Evolutionary conservation across 53 echinoderm and acorn worm genomes (phyloP).

Genomic region (Stichopus horrens): DNA sequence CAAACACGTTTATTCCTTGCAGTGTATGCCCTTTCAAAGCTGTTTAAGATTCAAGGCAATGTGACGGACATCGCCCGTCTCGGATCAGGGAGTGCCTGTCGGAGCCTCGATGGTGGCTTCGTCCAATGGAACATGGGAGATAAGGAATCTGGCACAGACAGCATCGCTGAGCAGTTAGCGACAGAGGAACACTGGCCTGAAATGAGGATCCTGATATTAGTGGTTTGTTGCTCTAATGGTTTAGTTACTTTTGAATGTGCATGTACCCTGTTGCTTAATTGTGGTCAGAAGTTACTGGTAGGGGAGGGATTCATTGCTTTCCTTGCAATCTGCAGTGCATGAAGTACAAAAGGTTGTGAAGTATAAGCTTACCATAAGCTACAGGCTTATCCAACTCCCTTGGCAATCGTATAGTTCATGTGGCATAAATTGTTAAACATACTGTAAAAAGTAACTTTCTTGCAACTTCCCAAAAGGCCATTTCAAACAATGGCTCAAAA

Average conservation of each 20-base stretch:
- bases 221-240: conserved; percentile 56
- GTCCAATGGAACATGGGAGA: conserved; percentile 89
- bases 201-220: conserved; percentile 84
- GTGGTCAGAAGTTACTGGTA: too few species aligned
- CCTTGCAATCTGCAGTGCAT: too few species aligned
- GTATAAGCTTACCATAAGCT: too few species aligned
- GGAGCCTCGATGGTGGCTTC: conserved; percentile 93
- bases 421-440: too few species aligned
- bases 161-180: conserved; percentile 73
- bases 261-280: too few species aligned
- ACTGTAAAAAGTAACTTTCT: too few species aligned
- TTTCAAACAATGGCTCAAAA: too few species aligned
- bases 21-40: conserved; percentile 83
- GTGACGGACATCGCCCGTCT: conserved; percentile 91
- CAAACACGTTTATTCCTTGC: not conserved
- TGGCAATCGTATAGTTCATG: too few species aligned
- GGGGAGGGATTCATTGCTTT: too few species aligned
- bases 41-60: conserved; percentile 75
- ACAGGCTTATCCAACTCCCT: too few species aligned
- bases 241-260: not conserved
- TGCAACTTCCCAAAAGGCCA: too few species aligned
- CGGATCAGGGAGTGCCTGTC: conserved; percentile 91
- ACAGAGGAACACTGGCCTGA: conserved; percentile 79
- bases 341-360: too few species aligned
- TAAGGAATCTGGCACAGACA: conserved; percentile 64